Conservation (phyloP, 2,888 invertebrate species). For the Cerceris ruficornis region DNA sequence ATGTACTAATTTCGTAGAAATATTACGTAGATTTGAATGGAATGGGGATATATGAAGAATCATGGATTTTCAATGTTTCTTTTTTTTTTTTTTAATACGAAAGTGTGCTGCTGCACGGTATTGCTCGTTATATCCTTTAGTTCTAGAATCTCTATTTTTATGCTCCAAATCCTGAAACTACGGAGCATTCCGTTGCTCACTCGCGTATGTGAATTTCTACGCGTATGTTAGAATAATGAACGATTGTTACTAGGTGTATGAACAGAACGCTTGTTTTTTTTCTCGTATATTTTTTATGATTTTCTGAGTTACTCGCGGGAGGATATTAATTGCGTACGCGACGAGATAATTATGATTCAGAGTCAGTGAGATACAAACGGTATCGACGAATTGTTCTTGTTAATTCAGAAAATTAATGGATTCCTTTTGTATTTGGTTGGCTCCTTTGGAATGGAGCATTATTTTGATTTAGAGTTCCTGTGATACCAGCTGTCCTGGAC, state of each 20-base stretch:
- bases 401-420: neutral
- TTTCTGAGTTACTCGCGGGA: too few species aligned
- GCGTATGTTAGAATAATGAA: slow-evolving; percentile 11
- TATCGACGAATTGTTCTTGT: neutral
- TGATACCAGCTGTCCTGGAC: neutral
- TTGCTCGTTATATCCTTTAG: slow-evolving; percentile 43
- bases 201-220: slow-evolving; percentile 23
- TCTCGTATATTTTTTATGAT: neutral
- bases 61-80: slow-evolving; percentile 19
- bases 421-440: neutral
- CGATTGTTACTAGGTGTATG: neutral
- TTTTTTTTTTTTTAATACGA: slow-evolving; percentile 22
- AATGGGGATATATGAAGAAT: neutral
- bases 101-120: slow-evolving; percentile 37
- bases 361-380: neutral
- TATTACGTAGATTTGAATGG: neutral
- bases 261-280: neutral
- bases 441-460: neutral
- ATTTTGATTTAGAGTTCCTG: neutral
- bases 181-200: slow-evolving; percentile 27
- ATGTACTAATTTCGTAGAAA: neutral
- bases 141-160: slow-evolving; percentile 62
- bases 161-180: slow-evolving; percentile 58
- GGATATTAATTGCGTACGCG: neutral
- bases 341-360: neutral